Evolutionary conservation across 2,888 invertebrate species (phyloP), one percentile per base, ranked within the genome.

Genomic region (Sinopyrophorus schimmeli): DNA sequence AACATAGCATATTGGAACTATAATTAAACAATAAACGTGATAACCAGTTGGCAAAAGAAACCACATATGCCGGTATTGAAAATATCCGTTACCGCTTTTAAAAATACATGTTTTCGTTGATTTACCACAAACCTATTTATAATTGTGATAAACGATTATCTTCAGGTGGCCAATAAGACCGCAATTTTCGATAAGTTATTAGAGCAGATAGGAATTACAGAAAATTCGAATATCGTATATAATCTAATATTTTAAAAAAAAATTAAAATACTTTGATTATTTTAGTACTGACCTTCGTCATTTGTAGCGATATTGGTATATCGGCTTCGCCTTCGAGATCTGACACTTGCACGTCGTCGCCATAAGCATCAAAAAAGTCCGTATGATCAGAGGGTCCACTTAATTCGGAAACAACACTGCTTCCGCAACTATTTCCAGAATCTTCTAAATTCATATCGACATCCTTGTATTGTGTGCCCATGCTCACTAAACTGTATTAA

Each of bases 311-410:
- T 18, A 46, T 53, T 18, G 60, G 78, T 9, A 77, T 77, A 63
- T 80, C 80, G 65, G 77, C 77, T 47, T 81, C 80, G 24, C 74
- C 61, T 47, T 72, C 79, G 23, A 79, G 74, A 62, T 80, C 80
- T 60, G 81, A 80, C 5, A 80, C 78, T 69, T 80, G 79, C 43
- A 80, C 77, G 47, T 71, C 71, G 42, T 80, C 81, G 47, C 71
- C 71, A 40, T 80, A 81, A 44, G 79, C 80, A 61, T 81, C 80
- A 31, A 79, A 79, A 57, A 77, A 75, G 60, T 80, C 80, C 31
- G 65, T 64, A 47, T 66, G 66, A 53, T 71, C 69, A 7, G 69
- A 66, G 23, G 69, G 66, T 26, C 70, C 68, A 58, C 71, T 71
- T 54, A 64, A 67, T 58, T 72, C 72, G 41, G 73, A 73, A 47